Base-by-base conservation (phyloP, 2,888 invertebrate species). In the Heliconius cydno region DNA sequence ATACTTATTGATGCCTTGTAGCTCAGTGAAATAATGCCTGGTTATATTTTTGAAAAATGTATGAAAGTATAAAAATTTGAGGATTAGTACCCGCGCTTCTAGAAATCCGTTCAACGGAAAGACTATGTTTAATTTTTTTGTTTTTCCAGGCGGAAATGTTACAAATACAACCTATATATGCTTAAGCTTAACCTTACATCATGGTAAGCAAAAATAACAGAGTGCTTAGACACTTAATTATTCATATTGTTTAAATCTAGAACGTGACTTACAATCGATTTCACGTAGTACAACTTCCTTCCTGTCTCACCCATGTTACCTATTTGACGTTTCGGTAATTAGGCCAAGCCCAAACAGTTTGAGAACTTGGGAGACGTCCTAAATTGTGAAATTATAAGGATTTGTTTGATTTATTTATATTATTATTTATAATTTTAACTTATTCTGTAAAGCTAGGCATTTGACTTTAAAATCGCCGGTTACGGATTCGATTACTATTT, bases 271-370 rank as follows among this genome's bases (percentile, higher is more conserved):
- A 0, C 12, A 9, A 79, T 83, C 85, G 84, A 85, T 83, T 84
- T 85, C 82, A 73, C 1, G 0, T 85, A 81, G 91, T 91, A 87
- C 4, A 65, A 76, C 80, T 78, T 79, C 85, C 86, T 89, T 86
- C 87, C 87, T 84, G 88, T 88, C 88, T 87, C 88, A 92, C 92
- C 92, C 91, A 89, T 86, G 88, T 92, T 91, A 92, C 86, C 86
- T 86, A 86, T 85, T 86, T 90, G 91, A 90, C 90, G 86, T 87
- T 87, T 86, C 83, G 83, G 86, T 90, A 91, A 91, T 91, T 91
- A 91, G 87, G 86, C 82, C 79, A 81, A 78, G 72, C 79, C 79
- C 78, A 81, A 82, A 82, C 82, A 83, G 80, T 83, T 80, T 73
- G 65, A 66, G 66, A 41, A 65, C 73, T 30, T 65, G 28, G 22